Conservation (phyloP, 2,888 invertebrate species). For the Phoronis australis region DNA sequence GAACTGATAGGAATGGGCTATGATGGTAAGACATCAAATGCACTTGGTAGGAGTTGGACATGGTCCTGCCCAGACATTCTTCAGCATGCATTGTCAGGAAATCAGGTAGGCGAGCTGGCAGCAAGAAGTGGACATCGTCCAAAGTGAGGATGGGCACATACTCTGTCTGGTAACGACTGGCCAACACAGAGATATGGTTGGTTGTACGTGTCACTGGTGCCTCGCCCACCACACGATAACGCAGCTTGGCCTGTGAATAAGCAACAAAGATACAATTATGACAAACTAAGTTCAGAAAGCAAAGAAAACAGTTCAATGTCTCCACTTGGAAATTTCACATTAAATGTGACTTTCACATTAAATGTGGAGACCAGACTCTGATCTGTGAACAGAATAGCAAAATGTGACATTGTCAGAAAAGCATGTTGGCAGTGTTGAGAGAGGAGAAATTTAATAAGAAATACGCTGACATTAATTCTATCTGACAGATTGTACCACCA, state of each 20-base stretch:
- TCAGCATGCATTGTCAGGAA: not conserved
- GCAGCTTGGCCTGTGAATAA: slow-evolving; percentile 30
- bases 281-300: too few species aligned
- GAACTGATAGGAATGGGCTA: slow-evolving; percentile 24
- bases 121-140: slow-evolving; percentile 24
- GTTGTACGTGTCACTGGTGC: slow-evolving; percentile 22
- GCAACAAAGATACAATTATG: too few species aligned
- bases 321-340: too few species aligned
- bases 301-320: too few species aligned
- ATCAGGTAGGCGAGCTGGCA: slow-evolving; percentile 24
- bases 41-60: slow-evolving; percentile 26
- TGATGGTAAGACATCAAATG: slow-evolving; percentile 28
- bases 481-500: too few species aligned
- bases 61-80: not conserved
- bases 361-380: too few species aligned
- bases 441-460: too few species aligned
- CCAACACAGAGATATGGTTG: slow-evolving; percentile 24
- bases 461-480: too few species aligned
- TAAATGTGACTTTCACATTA: too few species aligned
- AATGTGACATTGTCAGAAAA: too few species aligned
- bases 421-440: too few species aligned
- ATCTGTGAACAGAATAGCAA: too few species aligned
- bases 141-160: slow-evolving; percentile 16
- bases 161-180: slow-evolving; percentile 21
- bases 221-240: slow-evolving; percentile 29